Conservation (phyloP, 2,888 invertebrate genomes). For the Brassicogethes aeneus region DNA sequence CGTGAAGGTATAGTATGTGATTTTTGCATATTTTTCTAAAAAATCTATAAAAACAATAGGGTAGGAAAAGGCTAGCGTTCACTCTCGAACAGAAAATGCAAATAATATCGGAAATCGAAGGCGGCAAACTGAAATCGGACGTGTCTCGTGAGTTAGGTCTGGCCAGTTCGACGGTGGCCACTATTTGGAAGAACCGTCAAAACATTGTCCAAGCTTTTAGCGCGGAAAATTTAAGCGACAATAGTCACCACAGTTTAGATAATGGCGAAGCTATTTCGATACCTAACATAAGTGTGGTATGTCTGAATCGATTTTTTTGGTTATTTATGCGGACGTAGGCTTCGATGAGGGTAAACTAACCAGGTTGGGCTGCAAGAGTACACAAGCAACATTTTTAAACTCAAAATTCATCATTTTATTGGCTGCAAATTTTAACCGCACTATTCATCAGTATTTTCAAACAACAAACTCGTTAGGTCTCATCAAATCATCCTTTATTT, state of each 20-base stretch:
- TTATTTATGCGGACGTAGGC: not conserved
- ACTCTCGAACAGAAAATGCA: slow-evolving; percentile 52
- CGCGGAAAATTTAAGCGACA: slow-evolving; percentile 20
- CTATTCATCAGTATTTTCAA: too few species aligned
- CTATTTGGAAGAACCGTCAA: slow-evolving; percentile 50
- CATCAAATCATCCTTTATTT: too few species aligned
- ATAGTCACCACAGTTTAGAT: slow-evolving; percentile 12
- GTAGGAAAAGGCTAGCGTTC: slow-evolving; percentile 51
- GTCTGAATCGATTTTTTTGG: slow-evolving; percentile 4
- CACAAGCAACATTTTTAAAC: too few species aligned
- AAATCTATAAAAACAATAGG: slow-evolving; percentile 42
- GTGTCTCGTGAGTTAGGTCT: slow-evolving; percentile 48
- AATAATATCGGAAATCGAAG: slow-evolving; percentile 50
- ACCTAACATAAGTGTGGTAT: slow-evolving; percentile 20
- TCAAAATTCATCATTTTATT: too few species aligned
- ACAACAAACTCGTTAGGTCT: too few species aligned
- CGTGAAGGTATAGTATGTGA: slow-evolving; percentile 25
- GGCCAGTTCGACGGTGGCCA: slow-evolving; percentile 49
- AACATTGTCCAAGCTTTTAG: slow-evolving; percentile 39
- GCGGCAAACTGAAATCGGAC: slow-evolving; percentile 50
- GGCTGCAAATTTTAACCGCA: too few species aligned
- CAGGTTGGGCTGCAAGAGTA: slow-evolving; percentile 6
- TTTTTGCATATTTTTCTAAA: too few species aligned
- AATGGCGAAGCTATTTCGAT: slow-evolving; percentile 16
- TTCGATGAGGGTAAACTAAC: slow-evolving; percentile 6